These are phyloP conservation scores for Nothocercus nigrocapillus DNA, from an alignment of 2,113 vertebrate genomes.

Conservation along the genomic window DNA sequence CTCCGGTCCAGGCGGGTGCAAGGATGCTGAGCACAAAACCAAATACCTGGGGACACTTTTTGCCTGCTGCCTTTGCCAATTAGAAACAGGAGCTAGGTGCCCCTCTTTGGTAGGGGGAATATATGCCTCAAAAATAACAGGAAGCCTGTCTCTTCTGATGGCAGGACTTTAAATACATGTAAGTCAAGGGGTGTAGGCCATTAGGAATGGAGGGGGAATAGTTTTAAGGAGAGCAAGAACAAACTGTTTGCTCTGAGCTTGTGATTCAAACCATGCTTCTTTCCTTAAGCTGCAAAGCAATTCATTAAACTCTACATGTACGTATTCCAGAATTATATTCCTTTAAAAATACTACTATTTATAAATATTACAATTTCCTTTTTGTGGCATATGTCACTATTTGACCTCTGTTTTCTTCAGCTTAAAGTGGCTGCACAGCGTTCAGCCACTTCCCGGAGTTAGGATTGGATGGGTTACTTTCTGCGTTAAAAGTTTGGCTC, in stretches of 20 bases:
- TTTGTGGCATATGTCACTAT: neutral
- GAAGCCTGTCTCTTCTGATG: neutral
- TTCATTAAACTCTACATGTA: neutral
- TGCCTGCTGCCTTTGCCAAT: neutral
- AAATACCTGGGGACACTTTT: neutral
- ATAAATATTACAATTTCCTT: neutral
- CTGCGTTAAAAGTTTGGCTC: neutral
- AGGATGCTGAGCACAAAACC: neutral
- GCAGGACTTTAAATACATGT: neutral
- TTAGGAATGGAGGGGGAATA: neutral
- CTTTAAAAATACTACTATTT: neutral
- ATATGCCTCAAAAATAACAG: neutral
- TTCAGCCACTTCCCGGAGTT: neutral
- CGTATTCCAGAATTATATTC: neutral
- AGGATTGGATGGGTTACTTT: neutral
- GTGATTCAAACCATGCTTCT: neutral
- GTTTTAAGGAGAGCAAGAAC: neutral
- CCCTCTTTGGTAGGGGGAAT: neutral
- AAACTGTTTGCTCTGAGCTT: neutral
- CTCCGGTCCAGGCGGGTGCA: neutral
- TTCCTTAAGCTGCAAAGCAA: neutral
- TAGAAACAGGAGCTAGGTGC: neutral
- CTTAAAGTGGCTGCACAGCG: no score
- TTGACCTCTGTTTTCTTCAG: neutral
- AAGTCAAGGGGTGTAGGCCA: neutral